These are phyloP conservation scores for Diloba caeruleocephala DNA, from an alignment of 2,888 invertebrate genomes.

Conservation along the genomic window DNA sequence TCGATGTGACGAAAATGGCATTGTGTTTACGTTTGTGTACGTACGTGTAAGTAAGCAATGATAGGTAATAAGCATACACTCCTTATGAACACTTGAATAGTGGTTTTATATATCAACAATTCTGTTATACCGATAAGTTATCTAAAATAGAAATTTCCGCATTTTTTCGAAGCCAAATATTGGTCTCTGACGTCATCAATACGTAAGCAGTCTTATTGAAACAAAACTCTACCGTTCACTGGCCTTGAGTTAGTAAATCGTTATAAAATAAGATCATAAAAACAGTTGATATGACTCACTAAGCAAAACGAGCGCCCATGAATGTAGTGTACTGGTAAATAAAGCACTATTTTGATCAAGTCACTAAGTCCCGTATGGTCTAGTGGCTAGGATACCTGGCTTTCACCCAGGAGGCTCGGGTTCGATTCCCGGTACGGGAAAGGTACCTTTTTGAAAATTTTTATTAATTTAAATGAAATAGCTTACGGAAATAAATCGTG, in stretches of 20 bases:
- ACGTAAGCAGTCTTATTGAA: neutral
- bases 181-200: constrained; percentile 17
- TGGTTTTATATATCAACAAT: no score
- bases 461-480: no score
- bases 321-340: neutral
- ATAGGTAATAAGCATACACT: no score
- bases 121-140: neutral
- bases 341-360: neutral
- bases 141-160: neutral
- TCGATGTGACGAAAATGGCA: no score
- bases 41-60: no score
- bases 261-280: neutral
- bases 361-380: accelerated
- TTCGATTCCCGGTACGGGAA: constrained; percentile 93
- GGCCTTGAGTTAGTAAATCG: constrained; percentile 7
- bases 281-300: neutral
- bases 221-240: neutral
- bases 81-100: no score
- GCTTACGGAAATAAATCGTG: no score
- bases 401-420: constrained; percentile 93
- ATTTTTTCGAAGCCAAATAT: neutral
- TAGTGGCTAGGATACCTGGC: constrained; percentile 92
- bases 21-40: no score
- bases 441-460: constrained; percentile 21
- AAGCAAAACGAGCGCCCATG: no score